phyloP scores from a whole-genome alignment of 2,113 vertebrate genomes.

The Prionailurus viverrinus region DNA sequence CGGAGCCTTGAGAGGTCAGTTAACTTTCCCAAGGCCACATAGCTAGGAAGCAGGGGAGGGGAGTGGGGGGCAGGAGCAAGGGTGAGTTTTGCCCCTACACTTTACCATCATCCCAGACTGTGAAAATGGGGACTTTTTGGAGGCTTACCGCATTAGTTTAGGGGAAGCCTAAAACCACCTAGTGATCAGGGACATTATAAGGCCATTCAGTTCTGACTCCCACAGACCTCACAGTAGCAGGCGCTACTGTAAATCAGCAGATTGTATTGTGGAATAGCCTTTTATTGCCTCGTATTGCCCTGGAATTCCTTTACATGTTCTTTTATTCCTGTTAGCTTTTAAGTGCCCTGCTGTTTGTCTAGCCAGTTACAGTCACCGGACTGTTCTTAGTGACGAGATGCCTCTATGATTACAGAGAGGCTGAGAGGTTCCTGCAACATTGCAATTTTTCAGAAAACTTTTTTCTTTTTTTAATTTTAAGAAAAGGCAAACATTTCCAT shows the following conservation, averaged over 20 bases:
- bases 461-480: not conserved
- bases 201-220: not conserved
- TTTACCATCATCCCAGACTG: not conserved
- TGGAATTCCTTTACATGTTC: conserved; percentile 9
- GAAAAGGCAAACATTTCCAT: conserved; percentile 6
- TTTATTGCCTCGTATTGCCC: not conserved
- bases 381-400: not conserved
- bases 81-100: not conserved
- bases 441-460: not conserved
- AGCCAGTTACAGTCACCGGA: not conserved
- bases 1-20: not conserved
- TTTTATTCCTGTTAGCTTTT: conserved; percentile 43
- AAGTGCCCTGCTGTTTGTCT: not conserved
- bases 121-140: not conserved
- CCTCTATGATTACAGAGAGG: not conserved
- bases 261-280: not conserved
- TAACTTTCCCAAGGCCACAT: not conserved
- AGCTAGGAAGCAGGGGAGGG: not conserved
- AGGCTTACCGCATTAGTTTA: not conserved
- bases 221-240: not conserved
- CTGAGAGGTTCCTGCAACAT: not conserved
- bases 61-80: too few relatives aligned
- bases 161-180: not conserved
- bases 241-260: not conserved
- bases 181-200: not conserved